Evolutionary conservation across 2,797 vertebrate species (phyloP).

Genomic region (Tadarida brasiliensis): DNA sequence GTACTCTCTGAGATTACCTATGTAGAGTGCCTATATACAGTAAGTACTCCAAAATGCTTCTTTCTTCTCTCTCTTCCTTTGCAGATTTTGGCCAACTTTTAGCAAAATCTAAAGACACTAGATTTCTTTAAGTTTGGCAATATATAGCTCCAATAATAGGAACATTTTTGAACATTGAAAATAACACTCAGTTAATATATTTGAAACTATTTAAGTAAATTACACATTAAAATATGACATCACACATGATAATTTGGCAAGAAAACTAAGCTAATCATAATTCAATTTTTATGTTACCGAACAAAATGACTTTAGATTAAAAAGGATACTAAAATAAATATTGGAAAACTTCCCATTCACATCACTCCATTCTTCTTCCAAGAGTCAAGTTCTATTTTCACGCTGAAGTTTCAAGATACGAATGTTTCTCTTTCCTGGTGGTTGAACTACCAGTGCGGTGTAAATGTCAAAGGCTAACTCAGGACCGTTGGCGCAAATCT

Average conservation of each 20-base stretch:
- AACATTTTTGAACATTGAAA: not conserved
- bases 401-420: conserved; percentile 31
- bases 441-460: not conserved
- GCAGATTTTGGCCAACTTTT: not conserved
- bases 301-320: conserved; percentile 19
- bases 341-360: not conserved
- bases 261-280: conserved; percentile 8
- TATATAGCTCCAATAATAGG: not conserved
- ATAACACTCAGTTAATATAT: not conserved
- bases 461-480: not conserved
- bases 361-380: not conserved
- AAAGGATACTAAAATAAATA: conserved; percentile 32
- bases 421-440: not conserved
- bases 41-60: not conserved
- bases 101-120: not conserved
- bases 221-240: not conserved
- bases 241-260: not conserved
- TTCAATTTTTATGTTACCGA: not conserved
- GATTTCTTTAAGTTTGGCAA: conserved; percentile 5
- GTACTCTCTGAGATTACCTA: not conserved
- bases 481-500: not conserved
- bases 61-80: not conserved
- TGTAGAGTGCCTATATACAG: not conserved
- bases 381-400: conserved; percentile 28
- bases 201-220: not conserved